These are phyloP conservation scores for Gallinago media DNA, from an alignment of 2,113 vertebrate species.

Conservation along the genomic window DNA sequence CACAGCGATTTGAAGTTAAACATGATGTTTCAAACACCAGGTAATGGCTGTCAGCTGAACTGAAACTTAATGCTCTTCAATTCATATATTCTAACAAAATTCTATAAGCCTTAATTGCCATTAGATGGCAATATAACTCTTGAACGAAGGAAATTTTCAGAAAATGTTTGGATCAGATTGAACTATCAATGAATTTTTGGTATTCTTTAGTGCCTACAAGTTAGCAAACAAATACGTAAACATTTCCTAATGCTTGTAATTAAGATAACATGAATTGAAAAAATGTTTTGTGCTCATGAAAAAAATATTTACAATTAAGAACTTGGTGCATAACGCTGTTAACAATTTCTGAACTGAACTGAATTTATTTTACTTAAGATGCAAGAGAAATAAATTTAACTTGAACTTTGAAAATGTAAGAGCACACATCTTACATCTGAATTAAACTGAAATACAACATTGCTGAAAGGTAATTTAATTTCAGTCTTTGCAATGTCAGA, in stretches of 20 bases:
- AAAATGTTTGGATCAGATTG: not conserved
- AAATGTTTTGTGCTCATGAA: not conserved
- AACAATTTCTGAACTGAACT: not conserved
- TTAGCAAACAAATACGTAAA: not conserved
- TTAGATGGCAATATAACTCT: slow-evolving; percentile 55
- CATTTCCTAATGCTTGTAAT: not conserved
- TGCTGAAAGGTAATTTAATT: not conserved
- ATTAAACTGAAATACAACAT: not conserved
- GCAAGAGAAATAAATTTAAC: not conserved
- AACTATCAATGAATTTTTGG: not conserved
- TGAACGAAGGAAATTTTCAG: not conserved
- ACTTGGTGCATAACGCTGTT: not conserved
- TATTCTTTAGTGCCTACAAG: not conserved
- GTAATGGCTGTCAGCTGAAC: not conserved
- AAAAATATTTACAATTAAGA: not conserved
- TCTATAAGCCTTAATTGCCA: slow-evolving; percentile 31
- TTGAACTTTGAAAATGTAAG: not conserved
- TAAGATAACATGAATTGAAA: not conserved
- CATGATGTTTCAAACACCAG: not conserved
- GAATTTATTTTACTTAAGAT: not conserved
- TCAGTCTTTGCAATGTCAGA: not conserved
- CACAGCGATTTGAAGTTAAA: not conserved
- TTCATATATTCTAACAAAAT: not conserved
- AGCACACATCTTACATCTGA: not conserved
- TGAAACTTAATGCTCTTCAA: not conserved